A percentile compares a stretch with the other conserved stretches of the same genome.
These are phyloP conservation scores for Tenualosa thibaudeaui DNA, from an alignment of 2,797 vertebrate species.

Conservation along the genomic window DNA sequence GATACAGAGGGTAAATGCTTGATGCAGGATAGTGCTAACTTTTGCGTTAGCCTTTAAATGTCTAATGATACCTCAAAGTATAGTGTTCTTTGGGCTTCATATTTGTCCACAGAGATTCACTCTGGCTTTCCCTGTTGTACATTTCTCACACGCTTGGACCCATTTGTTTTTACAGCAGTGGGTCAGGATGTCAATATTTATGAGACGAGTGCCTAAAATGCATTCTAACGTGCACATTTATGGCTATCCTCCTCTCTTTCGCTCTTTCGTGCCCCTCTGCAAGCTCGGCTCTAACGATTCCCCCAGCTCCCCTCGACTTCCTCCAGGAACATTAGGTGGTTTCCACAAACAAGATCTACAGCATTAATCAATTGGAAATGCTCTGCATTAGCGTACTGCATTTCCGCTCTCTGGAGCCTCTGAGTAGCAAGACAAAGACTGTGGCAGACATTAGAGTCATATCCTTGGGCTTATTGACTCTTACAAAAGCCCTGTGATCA, in stretches of 20 bases:
- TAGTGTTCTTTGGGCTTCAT: background rate
- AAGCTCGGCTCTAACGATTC: conserved; percentile 43
- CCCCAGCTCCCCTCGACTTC: conserved; percentile 50
- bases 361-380: conserved; percentile 71
- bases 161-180: background rate
- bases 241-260: background rate
- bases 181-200: conserved; percentile 25
- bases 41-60: background rate
- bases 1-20: background rate
- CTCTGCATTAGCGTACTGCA: conserved; percentile 56
- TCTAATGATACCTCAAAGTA: background rate
- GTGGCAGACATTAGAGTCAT: conserved; percentile 44
- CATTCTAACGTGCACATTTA: background rate
- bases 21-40: background rate
- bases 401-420: conserved; percentile 54
- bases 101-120: background rate
- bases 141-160: conserved; percentile 4
- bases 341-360: conserved; percentile 63
- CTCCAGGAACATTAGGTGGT: conserved; percentile 64
- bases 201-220: conserved; percentile 13
- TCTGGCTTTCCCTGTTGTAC: background rate
- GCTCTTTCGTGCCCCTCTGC: conserved; percentile 29
- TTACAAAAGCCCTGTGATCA: conserved; percentile 51
- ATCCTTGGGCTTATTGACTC: conserved; percentile 54
- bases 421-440: conserved; percentile 58